Evolutionary conservation across 1,140 invertebrate species (phyloP).

Genomic region (Drosophila dunni): DNA sequence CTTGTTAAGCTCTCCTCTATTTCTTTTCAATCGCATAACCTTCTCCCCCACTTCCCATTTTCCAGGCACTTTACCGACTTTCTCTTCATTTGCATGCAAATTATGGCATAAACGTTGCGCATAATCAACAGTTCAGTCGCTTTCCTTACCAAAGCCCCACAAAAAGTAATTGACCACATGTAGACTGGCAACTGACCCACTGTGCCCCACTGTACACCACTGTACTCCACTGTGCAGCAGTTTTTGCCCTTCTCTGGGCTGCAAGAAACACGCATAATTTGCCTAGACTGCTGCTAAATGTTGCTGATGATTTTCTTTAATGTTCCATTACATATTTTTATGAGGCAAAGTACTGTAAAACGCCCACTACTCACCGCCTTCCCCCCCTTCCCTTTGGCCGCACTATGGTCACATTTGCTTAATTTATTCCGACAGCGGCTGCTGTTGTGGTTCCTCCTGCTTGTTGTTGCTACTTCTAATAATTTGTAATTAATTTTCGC

Average conservation of each 20-base stretch:
- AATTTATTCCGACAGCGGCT: constrained; percentile 68
- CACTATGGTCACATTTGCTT: constrained; percentile 48
- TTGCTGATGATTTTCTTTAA: constrained; percentile 70
- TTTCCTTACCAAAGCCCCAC: background rate
- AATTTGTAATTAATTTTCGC: constrained; percentile 79
- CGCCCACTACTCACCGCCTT: background rate
- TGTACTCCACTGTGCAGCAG: constrained; percentile 6
- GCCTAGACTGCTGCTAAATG: constrained; percentile 48
- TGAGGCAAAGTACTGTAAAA: constrained; percentile 33
- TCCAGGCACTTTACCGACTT: background rate
- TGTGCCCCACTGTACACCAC: background rate
- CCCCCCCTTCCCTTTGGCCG: background rate
- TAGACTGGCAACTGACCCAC: constrained; percentile 24
- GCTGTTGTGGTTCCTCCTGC: constrained; percentile 26
- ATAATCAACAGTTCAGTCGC: constrained; percentile 53
- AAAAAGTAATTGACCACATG: constrained; percentile 56
- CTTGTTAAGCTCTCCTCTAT: background rate
- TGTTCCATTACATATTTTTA: constrained; percentile 65
- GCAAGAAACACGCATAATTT: constrained; percentile 20
- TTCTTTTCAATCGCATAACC: background rate
- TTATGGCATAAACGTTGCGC: constrained; percentile 51
- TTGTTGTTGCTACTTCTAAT: constrained; percentile 45
- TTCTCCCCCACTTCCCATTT: background rate
- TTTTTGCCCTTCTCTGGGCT: background rate
- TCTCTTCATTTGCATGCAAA: constrained; percentile 68